Base-by-base conservation (phyloP, 2,113 vertebrate genomes). In the Pelusios castaneus region DNA sequence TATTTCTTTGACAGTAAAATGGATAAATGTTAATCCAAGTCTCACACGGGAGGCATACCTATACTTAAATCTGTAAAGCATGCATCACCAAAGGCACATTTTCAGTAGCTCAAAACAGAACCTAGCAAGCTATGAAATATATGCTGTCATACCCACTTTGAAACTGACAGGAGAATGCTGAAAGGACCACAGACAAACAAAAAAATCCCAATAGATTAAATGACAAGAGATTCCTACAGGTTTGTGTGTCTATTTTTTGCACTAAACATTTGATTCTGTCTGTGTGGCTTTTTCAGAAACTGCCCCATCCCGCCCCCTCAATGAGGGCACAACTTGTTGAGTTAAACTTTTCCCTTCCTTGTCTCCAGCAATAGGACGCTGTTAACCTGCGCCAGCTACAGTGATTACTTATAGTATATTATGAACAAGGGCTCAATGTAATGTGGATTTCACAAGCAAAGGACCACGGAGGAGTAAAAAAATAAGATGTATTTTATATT, bases 361-460 rank as follows among this genome's bases (percentile, higher is more conserved):
- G n/a, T 49, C 45, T n/a, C 60, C 60, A 83, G 56, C 14, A 17
- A 21, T 16, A 63, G 1, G 10, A 93, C 43, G 31, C 58, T 51
- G 47, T 78, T 79, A 22, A 13, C 51, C 55, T 80, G 82, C 31
- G 56, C 43, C 85, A 94, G 88, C 38, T 81, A 38, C 0, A 17
- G 41, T 54, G 10, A 84, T 89, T 63, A 81, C 43, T 84, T 52
- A 88, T 55, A 38, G 85, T 83, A 17, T n/a, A 63, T 80, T 41
- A 84, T 83, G 91, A 95, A 81, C 51, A 95, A 89, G 41, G 29
- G 24, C 80, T 67, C 79, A 93, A 88, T 21, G 10, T 51, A 85
- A 89, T 17, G 17, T 79, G 27, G 27, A 82, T 94, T 88, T 95
- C 84, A 70, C 58, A 82, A 63, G 89, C 49, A 94, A 94, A 80